Percentiles rank a stretch among this genome's conserved stretches.
phyloP scores from a whole-genome alignment of 1,140 invertebrate species.

The Maniola jurtina region DNA sequence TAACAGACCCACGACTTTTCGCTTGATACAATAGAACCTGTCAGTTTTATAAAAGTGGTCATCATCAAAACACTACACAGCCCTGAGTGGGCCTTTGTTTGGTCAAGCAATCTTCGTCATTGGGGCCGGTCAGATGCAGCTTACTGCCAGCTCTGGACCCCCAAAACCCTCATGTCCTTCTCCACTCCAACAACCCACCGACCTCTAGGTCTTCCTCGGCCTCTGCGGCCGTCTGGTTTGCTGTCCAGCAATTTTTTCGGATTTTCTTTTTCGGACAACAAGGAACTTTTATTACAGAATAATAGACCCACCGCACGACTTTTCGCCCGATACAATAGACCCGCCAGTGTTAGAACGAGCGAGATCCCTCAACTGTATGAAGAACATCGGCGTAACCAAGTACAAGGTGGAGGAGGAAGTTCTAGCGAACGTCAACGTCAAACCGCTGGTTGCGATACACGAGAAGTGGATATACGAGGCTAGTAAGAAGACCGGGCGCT shows the following conservation, averaged over 20 bases:
- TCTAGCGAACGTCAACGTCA: slow-evolving; percentile 61
- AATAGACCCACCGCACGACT: slow-evolving; percentile 42
- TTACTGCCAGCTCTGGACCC: no score
- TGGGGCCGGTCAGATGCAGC: no score
- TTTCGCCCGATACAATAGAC: slow-evolving; percentile 30
- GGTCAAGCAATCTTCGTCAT: no score
- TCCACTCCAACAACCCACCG: no score
- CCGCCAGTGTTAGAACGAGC: slow-evolving; percentile 29
- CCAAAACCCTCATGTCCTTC: no score
- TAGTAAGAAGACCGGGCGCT: slow-evolving; percentile 56
- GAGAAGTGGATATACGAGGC: slow-evolving; percentile 74
- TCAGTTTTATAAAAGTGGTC: no score
- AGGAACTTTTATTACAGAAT: slow-evolving; percentile 41
- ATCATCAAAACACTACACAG: no score
- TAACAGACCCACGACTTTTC: slow-evolving; percentile 43
- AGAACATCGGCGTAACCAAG: slow-evolving; percentile 19
- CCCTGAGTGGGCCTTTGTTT: no score
- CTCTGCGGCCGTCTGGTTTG: no score
- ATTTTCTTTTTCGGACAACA: no score
- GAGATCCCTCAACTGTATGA: slow-evolving; percentile 32
- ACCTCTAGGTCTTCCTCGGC: no score
- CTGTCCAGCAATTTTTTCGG: no score
- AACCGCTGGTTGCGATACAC: slow-evolving; percentile 73
- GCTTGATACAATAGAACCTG: slow-evolving; percentile 27
- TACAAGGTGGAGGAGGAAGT: slow-evolving; percentile 45